Base-by-base conservation (phyloP, 1,140 invertebrate genomes). In the Polyergus mexicanus region DNA sequence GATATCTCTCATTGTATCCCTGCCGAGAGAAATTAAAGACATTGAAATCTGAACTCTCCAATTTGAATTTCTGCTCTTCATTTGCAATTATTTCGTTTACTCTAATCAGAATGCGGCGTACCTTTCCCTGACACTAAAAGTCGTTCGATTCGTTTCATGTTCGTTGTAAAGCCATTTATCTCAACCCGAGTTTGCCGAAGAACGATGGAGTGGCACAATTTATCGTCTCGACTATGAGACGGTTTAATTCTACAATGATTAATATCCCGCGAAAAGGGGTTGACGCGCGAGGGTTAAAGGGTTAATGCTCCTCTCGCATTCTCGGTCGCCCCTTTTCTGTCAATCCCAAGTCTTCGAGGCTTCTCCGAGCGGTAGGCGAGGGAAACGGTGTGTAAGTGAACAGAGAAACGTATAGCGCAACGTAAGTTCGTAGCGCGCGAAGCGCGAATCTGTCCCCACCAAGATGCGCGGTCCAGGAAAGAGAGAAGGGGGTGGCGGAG, bases 371-470 rank as follows among this genome's bases (percentile, higher is more conserved):
- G 54, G 72, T 54, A 84, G 65, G 66, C 76, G 65, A 85, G 84
- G 58, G 69, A 88, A 89, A 80, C 83, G 76, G 88, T 87, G 90
- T 88, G 90, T 87, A 90, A 86, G 87, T 87, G 89, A 78, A 89
- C 90, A 90, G 89, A 90, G 89, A 91, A 92, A 91, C 91, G 91
- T 91, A 92, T 91, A 91, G 90, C 80, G 91, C 87, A 85, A 87
- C 89, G 92, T 89, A 91, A 56, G 86, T 88, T 92, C 89, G 88
- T 86, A 90, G 92, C 91, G 91, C 92, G 92, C 92, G 91, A 93
- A 91, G 91, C 89, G 92, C 87, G 92, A 93, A 93, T 94, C 91
- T 92, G 91, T 92, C 92, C 91, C 92, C 92, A 89, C 92, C 89
- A 86, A 69, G 58, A 11, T 51, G 62, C 74, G 56, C 68, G 76